phyloP scores from a whole-genome alignment of 2,797 vertebrate genomes.

The Dryobates pubescens region DNA sequence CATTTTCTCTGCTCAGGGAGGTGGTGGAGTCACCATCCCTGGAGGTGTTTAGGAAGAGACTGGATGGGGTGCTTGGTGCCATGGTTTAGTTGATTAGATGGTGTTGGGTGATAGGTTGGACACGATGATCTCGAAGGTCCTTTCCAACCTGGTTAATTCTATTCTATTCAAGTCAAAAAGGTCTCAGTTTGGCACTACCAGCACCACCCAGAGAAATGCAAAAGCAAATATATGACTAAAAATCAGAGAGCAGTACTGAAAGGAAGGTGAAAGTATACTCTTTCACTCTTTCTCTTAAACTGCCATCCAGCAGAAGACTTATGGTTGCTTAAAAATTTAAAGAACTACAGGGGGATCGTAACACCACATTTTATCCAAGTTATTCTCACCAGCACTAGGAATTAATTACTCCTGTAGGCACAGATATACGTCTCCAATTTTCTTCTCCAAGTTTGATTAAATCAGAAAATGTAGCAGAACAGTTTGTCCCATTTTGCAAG shows the following conservation, averaged over 20 bases:
- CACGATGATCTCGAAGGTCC: no score
- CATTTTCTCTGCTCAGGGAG: no score
- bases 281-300: background rate
- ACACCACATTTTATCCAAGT: background rate
- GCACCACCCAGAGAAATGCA: background rate
- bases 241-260: background rate
- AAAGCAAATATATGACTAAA: background rate
- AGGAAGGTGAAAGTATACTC: background rate
- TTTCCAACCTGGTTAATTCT: no score
- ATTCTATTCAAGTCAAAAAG: background rate
- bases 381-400: background rate
- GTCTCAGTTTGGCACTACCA: background rate
- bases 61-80: no score
- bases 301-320: background rate
- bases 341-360: background rate
- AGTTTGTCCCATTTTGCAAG: background rate
- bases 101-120: no score
- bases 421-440: background rate
- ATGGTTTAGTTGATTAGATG: no score
- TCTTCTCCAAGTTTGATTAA: background rate
- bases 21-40: no score
- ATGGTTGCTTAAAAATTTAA: background rate
- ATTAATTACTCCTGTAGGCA: background rate
- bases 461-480: background rate
- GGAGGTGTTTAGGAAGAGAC: no score